These are phyloP conservation scores for Pogonocichla stellata DNA, from an alignment of 2,113 vertebrate genomes.

Conservation along the genomic window DNA sequence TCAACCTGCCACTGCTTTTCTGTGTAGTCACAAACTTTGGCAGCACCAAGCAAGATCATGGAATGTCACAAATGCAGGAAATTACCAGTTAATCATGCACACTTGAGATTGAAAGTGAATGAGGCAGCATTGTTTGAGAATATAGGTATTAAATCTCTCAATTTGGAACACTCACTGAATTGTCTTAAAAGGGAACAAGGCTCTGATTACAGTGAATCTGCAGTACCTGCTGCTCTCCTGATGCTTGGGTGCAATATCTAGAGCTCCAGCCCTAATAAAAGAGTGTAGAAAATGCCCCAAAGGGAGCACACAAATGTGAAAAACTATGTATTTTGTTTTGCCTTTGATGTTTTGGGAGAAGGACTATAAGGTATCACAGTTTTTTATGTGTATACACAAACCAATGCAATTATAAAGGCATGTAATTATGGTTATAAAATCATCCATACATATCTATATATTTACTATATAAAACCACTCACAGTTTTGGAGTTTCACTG, in stretches of 20 bases:
- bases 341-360: not conserved
- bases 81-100: not conserved
- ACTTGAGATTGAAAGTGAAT: not conserved
- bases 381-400: not conserved
- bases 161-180: not conserved
- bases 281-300: not conserved
- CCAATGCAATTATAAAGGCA: not conserved
- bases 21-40: not conserved
- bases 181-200: not conserved
- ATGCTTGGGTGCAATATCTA: not conserved
- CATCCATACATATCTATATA: not conserved
- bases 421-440: not conserved
- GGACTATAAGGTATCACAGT: not conserved
- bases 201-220: not conserved
- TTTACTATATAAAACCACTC: not conserved
- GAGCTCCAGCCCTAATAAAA: not conserved
- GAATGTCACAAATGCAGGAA: conserved; percentile 13
- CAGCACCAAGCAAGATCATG: not conserved
- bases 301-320: not conserved
- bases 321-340: not conserved
- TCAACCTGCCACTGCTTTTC: not conserved
- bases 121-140: not conserved
- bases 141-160: not conserved
- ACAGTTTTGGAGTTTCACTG: not conserved
- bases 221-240: not conserved